Evolutionary conservation across 1,140 invertebrate species (phyloP).

Genomic region (Nebria ingens): DNA sequence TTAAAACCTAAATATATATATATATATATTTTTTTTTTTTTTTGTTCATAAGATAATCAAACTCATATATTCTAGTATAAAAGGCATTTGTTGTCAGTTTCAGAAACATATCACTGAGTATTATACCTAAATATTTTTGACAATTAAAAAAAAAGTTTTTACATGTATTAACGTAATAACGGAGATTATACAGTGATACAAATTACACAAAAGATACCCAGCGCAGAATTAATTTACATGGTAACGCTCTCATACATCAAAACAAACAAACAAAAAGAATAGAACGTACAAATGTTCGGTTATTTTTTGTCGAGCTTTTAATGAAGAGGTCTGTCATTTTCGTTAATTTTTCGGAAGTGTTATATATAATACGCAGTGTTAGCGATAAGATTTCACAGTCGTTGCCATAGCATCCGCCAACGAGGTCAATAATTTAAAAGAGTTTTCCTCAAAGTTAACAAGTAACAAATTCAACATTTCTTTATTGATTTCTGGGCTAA

Average conservation of each 20-base stretch:
- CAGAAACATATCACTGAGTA: too few relatives aligned
- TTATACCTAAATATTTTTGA: too few relatives aligned
- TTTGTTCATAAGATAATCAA: too few relatives aligned
- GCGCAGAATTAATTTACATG: too few relatives aligned
- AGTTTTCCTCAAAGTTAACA: neutral
- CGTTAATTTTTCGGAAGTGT: slow-evolving; percentile 1
- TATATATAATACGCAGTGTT: neutral
- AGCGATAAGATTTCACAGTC: neutral
- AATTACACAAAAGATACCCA: slow-evolving; percentile 2
- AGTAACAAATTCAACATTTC: neutral
- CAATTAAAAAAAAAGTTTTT: too few relatives aligned
- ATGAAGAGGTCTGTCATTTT: slow-evolving; percentile 3
- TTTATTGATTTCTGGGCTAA: too few relatives aligned
- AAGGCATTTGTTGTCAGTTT: too few relatives aligned
- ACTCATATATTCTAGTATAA: too few relatives aligned
- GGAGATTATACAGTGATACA: too few relatives aligned
- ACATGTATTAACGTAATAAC: too few relatives aligned
- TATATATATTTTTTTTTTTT: too few relatives aligned
- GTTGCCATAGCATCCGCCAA: neutral
- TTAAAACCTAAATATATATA: too few relatives aligned
- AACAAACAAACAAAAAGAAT: slow-evolving; percentile 4
- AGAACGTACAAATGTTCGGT: neutral
- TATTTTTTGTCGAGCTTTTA: neutral
- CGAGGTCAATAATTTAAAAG: neutral
- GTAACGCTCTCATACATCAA: neutral